These are phyloP conservation scores for Tanaodytes sp. DNA, from an alignment of 2,888 invertebrate genomes.

Conservation along the genomic window DNA sequence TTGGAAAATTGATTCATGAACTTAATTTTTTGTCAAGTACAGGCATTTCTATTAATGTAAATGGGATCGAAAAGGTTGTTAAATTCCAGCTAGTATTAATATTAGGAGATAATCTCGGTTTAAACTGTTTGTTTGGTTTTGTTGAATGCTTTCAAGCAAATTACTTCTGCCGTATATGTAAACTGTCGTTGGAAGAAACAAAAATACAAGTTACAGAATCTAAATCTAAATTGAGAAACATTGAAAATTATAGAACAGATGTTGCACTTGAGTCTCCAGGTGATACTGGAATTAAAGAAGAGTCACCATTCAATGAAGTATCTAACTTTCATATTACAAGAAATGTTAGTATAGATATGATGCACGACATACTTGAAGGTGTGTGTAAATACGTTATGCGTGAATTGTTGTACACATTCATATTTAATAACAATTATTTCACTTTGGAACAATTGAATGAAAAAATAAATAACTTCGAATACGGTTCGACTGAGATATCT, in stretches of 20 bases:
- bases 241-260: slow-evolving; percentile 1
- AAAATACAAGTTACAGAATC: background rate
- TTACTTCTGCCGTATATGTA: slow-evolving; percentile 11
- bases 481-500: background rate
- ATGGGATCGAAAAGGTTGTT: background rate
- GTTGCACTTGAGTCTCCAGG: background rate
- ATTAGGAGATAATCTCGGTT: slow-evolving; percentile 10
- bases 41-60: background rate
- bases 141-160: slow-evolving; percentile 5
- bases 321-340: slow-evolving; percentile 1
- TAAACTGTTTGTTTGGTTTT: slow-evolving; percentile 6
- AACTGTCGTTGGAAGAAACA: background rate
- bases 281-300: slow-evolving; percentile 6
- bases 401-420: background rate
- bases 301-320: slow-evolving; percentile 2
- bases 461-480: slow-evolving; percentile 2
- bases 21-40: slow-evolving; percentile 14
- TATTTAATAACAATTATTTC: slow-evolving; percentile 6
- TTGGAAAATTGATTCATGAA: slow-evolving; percentile 8
- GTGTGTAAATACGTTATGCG: slow-evolving; percentile 6
- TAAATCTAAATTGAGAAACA: background rate
- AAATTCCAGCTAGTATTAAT: slow-evolving; percentile 11
- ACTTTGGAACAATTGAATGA: slow-evolving; percentile 8
- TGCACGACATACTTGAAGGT: slow-evolving; percentile 11
- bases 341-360: slow-evolving; percentile 8